Percentiles rank a stretch among this genome's conserved stretches.
Conservation (phyloP, 1,140 invertebrate species). For the Sycobia sp. region DNA sequence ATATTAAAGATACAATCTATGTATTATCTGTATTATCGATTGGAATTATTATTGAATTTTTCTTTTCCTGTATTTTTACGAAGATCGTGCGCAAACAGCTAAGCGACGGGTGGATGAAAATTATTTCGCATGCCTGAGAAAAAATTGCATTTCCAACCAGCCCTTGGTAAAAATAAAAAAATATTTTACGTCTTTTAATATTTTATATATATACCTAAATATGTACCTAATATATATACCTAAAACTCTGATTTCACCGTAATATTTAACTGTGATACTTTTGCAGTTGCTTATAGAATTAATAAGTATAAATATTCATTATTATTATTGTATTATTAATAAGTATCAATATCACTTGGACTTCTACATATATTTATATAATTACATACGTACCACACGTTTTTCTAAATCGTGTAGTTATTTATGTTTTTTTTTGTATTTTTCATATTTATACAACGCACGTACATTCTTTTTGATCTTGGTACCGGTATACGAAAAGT, state of each 20-base stretch:
- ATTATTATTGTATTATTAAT: not conserved
- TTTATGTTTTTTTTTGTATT: no score
- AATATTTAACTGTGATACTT: conserved; percentile 23
- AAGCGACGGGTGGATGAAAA: not conserved
- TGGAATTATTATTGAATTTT: not conserved
- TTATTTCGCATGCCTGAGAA: no score
- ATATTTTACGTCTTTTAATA: no score
- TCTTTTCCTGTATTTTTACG: no score
- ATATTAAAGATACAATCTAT: conserved; percentile 7
- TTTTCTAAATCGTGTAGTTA: no score
- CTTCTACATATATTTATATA: not conserved
- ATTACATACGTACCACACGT: no score
- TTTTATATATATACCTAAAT: no score
- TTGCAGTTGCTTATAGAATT: conserved; percentile 12
- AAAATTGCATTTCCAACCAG: conserved; percentile 20
- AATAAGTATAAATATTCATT: conserved; percentile 1
- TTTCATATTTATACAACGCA: no score
- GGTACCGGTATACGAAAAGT: no score
- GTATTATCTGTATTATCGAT: not conserved
- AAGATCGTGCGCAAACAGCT: not conserved
- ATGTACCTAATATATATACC: no score
- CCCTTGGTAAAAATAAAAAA: no score
- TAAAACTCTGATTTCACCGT: conserved; percentile 8
- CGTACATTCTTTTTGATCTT: no score
- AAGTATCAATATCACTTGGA: not conserved